These are phyloP conservation scores for Tinea pellionella DNA, from an alignment of 2,888 invertebrate species.

Conservation along the genomic window DNA sequence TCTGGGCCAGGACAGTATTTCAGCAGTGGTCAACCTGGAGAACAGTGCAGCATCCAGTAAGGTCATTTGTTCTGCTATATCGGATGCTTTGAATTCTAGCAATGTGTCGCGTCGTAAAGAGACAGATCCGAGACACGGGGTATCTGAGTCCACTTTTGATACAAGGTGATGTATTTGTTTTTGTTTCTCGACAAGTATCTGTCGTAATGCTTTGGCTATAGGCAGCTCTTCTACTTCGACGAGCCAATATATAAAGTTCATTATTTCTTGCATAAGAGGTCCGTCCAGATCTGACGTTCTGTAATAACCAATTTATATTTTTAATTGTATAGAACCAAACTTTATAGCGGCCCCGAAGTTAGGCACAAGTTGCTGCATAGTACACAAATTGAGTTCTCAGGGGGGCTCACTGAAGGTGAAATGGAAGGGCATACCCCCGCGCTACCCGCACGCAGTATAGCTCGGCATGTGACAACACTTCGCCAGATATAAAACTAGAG, in stretches of 20 bases:
- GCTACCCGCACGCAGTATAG: too few species aligned
- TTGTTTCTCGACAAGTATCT: conserved; percentile 91
- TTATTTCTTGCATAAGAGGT: conserved; percentile 81
- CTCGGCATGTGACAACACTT: too few species aligned
- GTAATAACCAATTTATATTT: conserved; percentile 17
- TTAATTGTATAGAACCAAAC: too few species aligned
- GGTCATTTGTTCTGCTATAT: conserved; percentile 99
- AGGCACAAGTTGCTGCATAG: too few species aligned
- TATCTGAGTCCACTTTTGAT: conserved; percentile 25
- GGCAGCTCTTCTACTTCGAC: conserved; percentile 92
- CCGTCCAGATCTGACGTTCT: conserved; percentile 89
- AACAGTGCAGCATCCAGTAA: conserved; percentile 94
- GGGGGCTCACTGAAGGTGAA: too few species aligned
- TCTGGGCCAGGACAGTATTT: conserved; percentile 96
- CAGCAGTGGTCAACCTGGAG: conserved; percentile 96
- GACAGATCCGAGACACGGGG: conserved; percentile 50
- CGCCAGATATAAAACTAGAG: too few species aligned
- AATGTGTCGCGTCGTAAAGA: conserved; percentile 71
- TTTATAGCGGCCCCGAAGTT: too few species aligned
- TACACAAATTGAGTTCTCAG: too few species aligned
- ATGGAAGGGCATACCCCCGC: too few species aligned
- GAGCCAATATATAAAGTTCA: conserved; percentile 94
- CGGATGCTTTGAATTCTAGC: conserved; percentile 92
- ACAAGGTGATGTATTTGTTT: conserved; percentile 67
- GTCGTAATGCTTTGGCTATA: conserved; percentile 89